These are phyloP conservation scores for Sphaerophoria rueppellii DNA, from an alignment of 2,888 invertebrate genomes.

Conservation along the genomic window DNA sequence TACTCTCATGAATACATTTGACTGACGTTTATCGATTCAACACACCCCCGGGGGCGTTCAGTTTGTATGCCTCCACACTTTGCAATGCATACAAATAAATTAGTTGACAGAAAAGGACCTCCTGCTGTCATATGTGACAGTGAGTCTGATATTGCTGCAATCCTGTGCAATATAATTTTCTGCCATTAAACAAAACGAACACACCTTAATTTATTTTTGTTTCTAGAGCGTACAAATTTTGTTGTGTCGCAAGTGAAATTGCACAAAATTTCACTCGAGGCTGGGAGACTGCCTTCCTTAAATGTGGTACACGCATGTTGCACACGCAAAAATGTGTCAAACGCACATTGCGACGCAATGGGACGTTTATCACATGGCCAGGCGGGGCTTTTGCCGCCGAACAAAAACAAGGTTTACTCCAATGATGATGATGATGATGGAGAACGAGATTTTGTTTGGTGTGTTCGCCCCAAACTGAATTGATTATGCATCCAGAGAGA, in stretches of 20 bases:
- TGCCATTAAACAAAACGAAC: neutral
- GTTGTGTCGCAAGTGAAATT: slow-evolving; percentile 54
- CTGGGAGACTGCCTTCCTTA: neutral
- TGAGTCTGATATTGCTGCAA: slow-evolving; percentile 4
- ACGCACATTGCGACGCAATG: slow-evolving; percentile 1
- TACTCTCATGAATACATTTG: slow-evolving; percentile 21
- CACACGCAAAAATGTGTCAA: slow-evolving; percentile 66
- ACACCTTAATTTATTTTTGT: slow-evolving; percentile 36
- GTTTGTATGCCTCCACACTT: neutral
- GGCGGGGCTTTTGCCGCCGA: neutral
- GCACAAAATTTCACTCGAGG: slow-evolving; percentile 58
- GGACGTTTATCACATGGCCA: neutral
- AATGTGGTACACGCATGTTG: slow-evolving; percentile 69
- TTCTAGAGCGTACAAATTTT: slow-evolving; percentile 55
- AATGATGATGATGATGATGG: slow-evolving; percentile 40
- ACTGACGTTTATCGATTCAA: slow-evolving; percentile 53
- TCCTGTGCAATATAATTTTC: slow-evolving; percentile 24
- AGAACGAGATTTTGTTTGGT: slow-evolving; percentile 21
- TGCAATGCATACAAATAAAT: neutral
- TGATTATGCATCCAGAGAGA: slow-evolving; percentile 54
- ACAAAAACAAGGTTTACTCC: neutral
- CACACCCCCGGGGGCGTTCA: slow-evolving; percentile 25
- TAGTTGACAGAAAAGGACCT: slow-evolving; percentile 29
- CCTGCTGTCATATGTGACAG: slow-evolving; percentile 34
- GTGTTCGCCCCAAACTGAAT: slow-evolving; percentile 43